Conservation (phyloP, 2,888 invertebrate species). For the Ptychoptera albimana region DNA sequence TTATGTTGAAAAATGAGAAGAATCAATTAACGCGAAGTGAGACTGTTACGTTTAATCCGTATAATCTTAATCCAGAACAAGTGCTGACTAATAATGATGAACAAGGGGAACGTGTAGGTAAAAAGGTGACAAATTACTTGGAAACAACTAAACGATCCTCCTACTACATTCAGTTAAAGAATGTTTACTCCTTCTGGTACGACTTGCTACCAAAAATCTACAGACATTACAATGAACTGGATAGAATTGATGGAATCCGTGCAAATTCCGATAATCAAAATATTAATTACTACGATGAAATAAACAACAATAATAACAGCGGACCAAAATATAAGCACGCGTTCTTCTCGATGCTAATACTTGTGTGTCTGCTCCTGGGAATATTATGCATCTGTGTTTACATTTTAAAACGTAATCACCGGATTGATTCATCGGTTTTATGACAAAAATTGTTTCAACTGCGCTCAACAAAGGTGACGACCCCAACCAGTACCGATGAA, state of each 20-base stretch:
- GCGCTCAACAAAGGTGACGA: too few relatives aligned
- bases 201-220: slow-evolving; percentile 19
- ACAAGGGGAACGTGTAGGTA: background rate
- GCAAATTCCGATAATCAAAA: background rate
- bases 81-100: slow-evolving; percentile 1
- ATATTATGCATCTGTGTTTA: slow-evolving; percentile 27
- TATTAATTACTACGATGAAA: slow-evolving; percentile 7
- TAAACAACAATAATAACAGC: slow-evolving; percentile 7
- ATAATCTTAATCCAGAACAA: background rate
- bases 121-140: slow-evolving; percentile 9
- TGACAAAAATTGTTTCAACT: slow-evolving; percentile 25
- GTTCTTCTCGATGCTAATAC: slow-evolving; percentile 25
- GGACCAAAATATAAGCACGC: slow-evolving; percentile 25
- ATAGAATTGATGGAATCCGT: background rate
- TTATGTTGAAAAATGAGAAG: slow-evolving; percentile 14
- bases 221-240: slow-evolving; percentile 3
- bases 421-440: slow-evolving; percentile 14
- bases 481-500: too few relatives aligned
- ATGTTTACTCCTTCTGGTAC: slow-evolving; percentile 27
- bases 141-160: slow-evolving; percentile 17
- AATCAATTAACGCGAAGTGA: background rate
- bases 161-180: slow-evolving; percentile 23
- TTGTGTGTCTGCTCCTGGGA: slow-evolving; percentile 23
- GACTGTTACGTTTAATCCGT: background rate
- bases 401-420: slow-evolving; percentile 21